Base-by-base conservation (phyloP, 2,888 invertebrate species). In the Gryllus longicercus region DNA sequence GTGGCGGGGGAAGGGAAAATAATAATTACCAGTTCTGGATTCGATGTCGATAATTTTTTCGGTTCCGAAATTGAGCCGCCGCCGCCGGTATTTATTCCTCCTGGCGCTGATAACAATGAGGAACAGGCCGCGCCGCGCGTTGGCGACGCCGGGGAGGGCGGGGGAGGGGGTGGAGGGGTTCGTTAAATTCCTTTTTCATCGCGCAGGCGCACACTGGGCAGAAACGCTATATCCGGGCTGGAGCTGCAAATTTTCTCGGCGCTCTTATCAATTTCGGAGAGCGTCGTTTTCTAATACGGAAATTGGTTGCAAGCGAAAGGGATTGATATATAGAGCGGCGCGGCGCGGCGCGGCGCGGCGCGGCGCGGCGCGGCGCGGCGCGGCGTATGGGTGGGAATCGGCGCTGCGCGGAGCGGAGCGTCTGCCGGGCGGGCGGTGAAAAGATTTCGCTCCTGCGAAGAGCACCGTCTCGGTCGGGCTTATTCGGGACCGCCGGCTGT, bases 151-250 rank as follows among this genome's bases (percentile, higher is more conserved):
- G 1, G 16, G 10, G 63, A 63, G 8, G 63, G 63, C 11, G 2
- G 11, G 63, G 12, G 16, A 16, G 63, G 12, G 16, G 63, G n/a
- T 5, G 63, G 11, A 14, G 63, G n/a, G 63, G 63, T 63, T 63
- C 63, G 63, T 63, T 63, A 63, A 63, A 63, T 63, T 63, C 63
- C 63, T 63, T 63, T 63, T 63, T 63, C 16, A 63, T 14, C 10
- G 63, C 63, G 63, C n/a, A 63, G 63, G 63, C 63, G 63, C 16
- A n/a, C 14, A n/a, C 63, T 63, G 63, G 63, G 63, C 63, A 63
- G 63, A 63, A 63, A 63, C 63, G 63, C n/a, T 63, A 63, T 63
- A 63, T 63, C 63, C 63, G 63, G 63, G n/a, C 63, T 63, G 63
- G n/a, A n/a, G 63, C 63, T 63, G 63, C 16, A 63, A 63, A 63